phyloP scores from a whole-genome alignment of 2,888 invertebrate genomes.

The Amorpha juglandis region DNA sequence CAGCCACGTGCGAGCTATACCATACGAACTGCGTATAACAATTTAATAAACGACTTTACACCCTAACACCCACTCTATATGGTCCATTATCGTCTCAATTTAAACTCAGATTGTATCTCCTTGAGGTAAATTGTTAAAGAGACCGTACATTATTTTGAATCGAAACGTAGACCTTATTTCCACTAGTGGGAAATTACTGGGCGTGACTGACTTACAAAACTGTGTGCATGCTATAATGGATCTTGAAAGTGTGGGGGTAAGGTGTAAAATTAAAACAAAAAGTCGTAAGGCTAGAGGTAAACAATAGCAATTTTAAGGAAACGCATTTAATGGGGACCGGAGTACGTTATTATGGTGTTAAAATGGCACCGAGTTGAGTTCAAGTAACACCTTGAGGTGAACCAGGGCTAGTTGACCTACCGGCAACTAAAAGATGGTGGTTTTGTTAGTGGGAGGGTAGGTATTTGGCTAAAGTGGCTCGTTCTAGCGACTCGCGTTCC shows the following conservation, averaged over 20 bases:
- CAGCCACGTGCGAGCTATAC: slow-evolving; percentile 40
- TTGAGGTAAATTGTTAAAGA: slow-evolving; percentile 25
- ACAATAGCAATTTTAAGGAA: slow-evolving; percentile 28
- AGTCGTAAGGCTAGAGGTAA: slow-evolving; percentile 16
- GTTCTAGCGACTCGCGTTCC: no score
- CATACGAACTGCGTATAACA: slow-evolving; percentile 30
- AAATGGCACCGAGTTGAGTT: slow-evolving; percentile 19
- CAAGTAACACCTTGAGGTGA: slow-evolving; percentile 5
- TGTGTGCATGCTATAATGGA: neutral
- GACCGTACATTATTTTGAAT: slow-evolving; percentile 39
- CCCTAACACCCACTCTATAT: slow-evolving; percentile 31
- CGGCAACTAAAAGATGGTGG: neutral
- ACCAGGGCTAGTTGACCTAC: slow-evolving; percentile 11
- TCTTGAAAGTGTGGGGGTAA: neutral
- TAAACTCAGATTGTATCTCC: slow-evolving; percentile 25
- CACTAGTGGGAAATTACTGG: slow-evolving; percentile 24
- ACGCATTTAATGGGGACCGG: slow-evolving; percentile 23
- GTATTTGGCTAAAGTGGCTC: no score
- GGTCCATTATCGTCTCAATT: slow-evolving; percentile 27
- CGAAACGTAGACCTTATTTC: slow-evolving; percentile 32
- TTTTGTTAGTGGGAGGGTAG: no score
- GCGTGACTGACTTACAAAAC: slow-evolving; percentile 18
- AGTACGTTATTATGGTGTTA: slow-evolving; percentile 24
- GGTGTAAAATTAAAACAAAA: neutral
- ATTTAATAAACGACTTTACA: slow-evolving; percentile 31